Conservation (phyloP, 2,888 invertebrate genomes). For the Cabera pusaria region DNA sequence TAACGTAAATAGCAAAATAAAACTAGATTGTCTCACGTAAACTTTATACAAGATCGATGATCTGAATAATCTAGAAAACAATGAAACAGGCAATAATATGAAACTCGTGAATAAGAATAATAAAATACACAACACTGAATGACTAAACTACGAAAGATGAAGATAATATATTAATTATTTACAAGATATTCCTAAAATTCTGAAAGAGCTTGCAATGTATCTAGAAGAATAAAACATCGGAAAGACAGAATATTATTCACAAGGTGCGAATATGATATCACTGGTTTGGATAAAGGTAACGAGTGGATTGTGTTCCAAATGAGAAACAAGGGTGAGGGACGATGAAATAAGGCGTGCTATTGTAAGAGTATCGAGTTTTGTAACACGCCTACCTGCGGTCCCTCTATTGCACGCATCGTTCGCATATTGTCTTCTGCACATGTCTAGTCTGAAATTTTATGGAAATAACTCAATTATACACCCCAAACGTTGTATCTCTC, state of each 20-base stretch:
- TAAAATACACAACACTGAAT: slow-evolving; percentile 33
- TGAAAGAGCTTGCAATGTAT: slow-evolving; percentile 34
- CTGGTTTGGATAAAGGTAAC: slow-evolving; percentile 51
- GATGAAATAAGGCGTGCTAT: slow-evolving; percentile 75
- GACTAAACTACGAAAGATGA: slow-evolving; percentile 41
- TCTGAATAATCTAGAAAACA: slow-evolving; percentile 31
- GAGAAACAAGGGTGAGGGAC: slow-evolving; percentile 68
- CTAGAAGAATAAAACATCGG: slow-evolving; percentile 55
- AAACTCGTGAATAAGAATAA: slow-evolving; percentile 27
- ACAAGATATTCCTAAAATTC: slow-evolving; percentile 33
- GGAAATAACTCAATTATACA: slow-evolving; percentile 69
- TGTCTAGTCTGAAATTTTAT: slow-evolving; percentile 96
- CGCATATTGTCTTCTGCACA: slow-evolving; percentile 98
- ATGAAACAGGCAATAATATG: slow-evolving; percentile 32
- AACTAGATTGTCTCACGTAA: slow-evolving; percentile 28
- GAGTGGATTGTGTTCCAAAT: slow-evolving; percentile 56
- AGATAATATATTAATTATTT: slow-evolving; percentile 26
- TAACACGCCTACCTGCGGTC: slow-evolving; percentile 94
- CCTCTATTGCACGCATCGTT: slow-evolving; percentile 98
- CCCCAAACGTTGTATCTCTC: slow-evolving; percentile 22
- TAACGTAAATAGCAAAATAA: slow-evolving; percentile 18
- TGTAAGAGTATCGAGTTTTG: slow-evolving; percentile 54
- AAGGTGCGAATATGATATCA: slow-evolving; percentile 73
- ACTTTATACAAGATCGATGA: slow-evolving; percentile 29
- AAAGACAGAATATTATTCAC: slow-evolving; percentile 78